Evolutionary conservation across 2,113 vertebrate genomes (phyloP), one percentile per base, ranked within the genome.

Genomic region (Eurypyga helias): DNA sequence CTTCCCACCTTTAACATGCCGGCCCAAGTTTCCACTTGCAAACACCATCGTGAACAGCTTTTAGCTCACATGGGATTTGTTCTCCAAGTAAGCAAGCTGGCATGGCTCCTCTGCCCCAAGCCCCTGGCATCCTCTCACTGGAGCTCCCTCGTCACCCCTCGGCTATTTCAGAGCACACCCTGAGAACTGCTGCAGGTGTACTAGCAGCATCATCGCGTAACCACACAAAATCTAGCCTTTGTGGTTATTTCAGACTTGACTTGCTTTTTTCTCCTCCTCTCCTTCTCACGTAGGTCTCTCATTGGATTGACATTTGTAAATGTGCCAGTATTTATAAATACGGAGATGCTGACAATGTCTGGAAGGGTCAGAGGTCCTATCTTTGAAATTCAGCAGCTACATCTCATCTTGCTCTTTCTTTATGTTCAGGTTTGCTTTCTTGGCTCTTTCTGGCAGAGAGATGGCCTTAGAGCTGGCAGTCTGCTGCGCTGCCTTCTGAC

Each of bases 381-480:
- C 6, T 52, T 28, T 20, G 21, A 87, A 87, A 94, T 79, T 48
- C 17, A 52, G n/a, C 38, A 80, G n/a, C 17, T 58, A 61, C 36
- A 61, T n/a, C 33, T 69, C 75, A 69, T 17, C 17, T 64, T 83
- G 24, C 20, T 62, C 3, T 41, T 60, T 70, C 69, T 58, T 65
- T 52, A 67, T 69, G 65, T 75, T 67, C 77, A 76, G 21, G 16
- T 62, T 88, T 88, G 70, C 16, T 85, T 92, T 80, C 43, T 66
- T 49, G 45, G 45, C 41, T 93, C 41, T 45, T 71, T 75, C 51
- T 31, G 52, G 26, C 33, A 80, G 75, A 69, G 24, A 76, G 66
- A n/a, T 41, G 21, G 52, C 43, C 20, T 62, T 71, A 61, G 0
- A 57, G 52, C 5, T 65, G n/a, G 36, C 54, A 52, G 41, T 17